Conservation (phyloP, 2,797 vertebrate species). For the Pterois miles region DNA sequence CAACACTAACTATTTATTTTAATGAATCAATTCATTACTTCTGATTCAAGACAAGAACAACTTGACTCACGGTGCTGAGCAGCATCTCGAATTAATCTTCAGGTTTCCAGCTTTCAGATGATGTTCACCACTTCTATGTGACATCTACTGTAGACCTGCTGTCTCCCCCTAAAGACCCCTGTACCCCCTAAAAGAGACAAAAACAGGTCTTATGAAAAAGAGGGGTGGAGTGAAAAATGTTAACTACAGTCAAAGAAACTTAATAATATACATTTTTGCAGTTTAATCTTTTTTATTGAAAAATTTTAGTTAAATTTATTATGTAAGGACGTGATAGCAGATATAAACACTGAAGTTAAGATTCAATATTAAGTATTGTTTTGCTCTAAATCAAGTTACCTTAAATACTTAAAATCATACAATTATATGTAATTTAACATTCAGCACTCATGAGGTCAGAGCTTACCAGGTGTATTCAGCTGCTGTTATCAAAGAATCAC, state of each 20-base stretch:
- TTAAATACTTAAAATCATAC: not conserved
- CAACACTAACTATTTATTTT: too few relatives aligned
- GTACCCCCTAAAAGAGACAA: too few relatives aligned
- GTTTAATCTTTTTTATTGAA: not conserved
- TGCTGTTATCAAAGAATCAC: not conserved
- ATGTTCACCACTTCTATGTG: too few relatives aligned
- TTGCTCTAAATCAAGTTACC: not conserved
- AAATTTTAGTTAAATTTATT: not conserved
- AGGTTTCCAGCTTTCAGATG: too few relatives aligned
- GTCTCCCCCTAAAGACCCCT: too few relatives aligned
- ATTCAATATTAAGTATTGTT: not conserved
- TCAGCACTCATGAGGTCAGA: not conserved
- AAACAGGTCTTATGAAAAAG: too few relatives aligned
- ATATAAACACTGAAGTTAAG: not conserved
- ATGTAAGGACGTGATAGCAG: not conserved
- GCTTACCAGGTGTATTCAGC: constrained; percentile 21
- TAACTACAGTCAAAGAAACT: not conserved
- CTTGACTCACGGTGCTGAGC: too few relatives aligned
- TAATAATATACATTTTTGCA: not conserved
- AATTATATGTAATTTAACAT: not conserved
- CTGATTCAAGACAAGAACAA: too few relatives aligned
- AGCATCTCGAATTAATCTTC: too few relatives aligned
- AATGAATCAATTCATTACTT: too few relatives aligned
- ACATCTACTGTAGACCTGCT: too few relatives aligned
- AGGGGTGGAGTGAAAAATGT: not conserved